Percentiles rank a stretch among this genome's conserved stretches.
These are phyloP conservation scores for Meles meles DNA, from an alignment of 2,113 vertebrate species.

Conservation along the genomic window DNA sequence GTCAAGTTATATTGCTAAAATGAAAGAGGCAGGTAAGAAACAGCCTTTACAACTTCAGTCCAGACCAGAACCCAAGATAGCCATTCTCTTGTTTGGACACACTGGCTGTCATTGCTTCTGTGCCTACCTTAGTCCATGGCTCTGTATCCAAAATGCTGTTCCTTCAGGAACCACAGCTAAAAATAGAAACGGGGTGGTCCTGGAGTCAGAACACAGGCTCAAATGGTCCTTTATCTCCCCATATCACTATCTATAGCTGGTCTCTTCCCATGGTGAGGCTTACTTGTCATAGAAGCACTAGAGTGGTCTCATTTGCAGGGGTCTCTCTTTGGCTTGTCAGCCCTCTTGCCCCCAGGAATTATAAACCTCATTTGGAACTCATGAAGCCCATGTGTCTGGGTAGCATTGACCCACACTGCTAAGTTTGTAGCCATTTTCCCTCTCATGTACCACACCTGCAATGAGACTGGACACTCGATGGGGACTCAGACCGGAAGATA, in stretches of 20 bases:
- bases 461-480: slow-evolving; percentile 83
- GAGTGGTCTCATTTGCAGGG: neutral
- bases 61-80: neutral
- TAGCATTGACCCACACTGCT: slow-evolving; percentile 81
- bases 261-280: slow-evolving; percentile 47
- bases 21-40: neutral
- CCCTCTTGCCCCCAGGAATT: slow-evolving; percentile 83
- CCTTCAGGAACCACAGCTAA: neutral
- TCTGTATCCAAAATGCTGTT: neutral
- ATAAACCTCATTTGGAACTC: slow-evolving; percentile 85
- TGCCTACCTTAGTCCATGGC: neutral
- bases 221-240: too few species aligned
- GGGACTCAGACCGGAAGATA: slow-evolving; percentile 80
- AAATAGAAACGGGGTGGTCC: neutral
- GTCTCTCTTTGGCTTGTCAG: neutral
- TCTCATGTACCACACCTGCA: slow-evolving; percentile 86
- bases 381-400: slow-evolving; percentile 84
- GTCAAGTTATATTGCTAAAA: neutral
- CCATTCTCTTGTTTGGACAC: neutral
- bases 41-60: neutral
- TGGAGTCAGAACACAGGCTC: neutral
- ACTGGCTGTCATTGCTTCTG: neutral
- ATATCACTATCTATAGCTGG: slow-evolving; percentile 40
- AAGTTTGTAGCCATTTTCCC: slow-evolving; percentile 87
- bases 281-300: neutral